These are phyloP conservation scores for Axea sp. DNA, from an alignment of 2,888 invertebrate species.

Conservation along the genomic window DNA sequence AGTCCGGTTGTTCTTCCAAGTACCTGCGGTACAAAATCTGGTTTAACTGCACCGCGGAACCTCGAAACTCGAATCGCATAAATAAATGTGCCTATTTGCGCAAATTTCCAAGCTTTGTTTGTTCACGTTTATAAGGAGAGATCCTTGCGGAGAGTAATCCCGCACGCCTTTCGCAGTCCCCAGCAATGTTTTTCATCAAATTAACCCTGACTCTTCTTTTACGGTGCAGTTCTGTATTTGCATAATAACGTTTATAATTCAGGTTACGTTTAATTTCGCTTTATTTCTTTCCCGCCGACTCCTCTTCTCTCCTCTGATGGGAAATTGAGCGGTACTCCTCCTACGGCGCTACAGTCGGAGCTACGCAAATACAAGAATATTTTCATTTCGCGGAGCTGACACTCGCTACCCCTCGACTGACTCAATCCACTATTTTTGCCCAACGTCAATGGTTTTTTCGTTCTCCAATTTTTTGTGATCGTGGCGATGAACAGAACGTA, in stretches of 20 bases:
- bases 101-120: constrained; percentile 35
- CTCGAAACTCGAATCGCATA: constrained; percentile 9
- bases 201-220: constrained; percentile 71
- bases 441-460: not conserved
- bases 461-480: not conserved
- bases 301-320: constrained; percentile 53
- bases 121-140: constrained; percentile 33
- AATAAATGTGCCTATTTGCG: constrained; percentile 43
- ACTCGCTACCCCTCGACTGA: constrained; percentile 13
- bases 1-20: too few relatives aligned
- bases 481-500: not conserved
- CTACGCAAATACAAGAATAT: constrained; percentile 66
- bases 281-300: constrained; percentile 66
- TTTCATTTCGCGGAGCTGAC: constrained; percentile 53
- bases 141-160: constrained; percentile 60
- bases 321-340: constrained; percentile 67
- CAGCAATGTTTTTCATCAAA: constrained; percentile 77
- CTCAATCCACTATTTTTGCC: not conserved
- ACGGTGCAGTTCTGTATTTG: constrained; percentile 70
- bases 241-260: constrained; percentile 78
- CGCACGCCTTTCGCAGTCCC: constrained; percentile 65
- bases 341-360: constrained; percentile 20
- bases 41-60: not conserved
- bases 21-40: not conserved
- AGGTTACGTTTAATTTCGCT: constrained; percentile 75